phyloP scores from a whole-genome alignment of 2,888 invertebrate genomes.

The Agrilus mali region DNA sequence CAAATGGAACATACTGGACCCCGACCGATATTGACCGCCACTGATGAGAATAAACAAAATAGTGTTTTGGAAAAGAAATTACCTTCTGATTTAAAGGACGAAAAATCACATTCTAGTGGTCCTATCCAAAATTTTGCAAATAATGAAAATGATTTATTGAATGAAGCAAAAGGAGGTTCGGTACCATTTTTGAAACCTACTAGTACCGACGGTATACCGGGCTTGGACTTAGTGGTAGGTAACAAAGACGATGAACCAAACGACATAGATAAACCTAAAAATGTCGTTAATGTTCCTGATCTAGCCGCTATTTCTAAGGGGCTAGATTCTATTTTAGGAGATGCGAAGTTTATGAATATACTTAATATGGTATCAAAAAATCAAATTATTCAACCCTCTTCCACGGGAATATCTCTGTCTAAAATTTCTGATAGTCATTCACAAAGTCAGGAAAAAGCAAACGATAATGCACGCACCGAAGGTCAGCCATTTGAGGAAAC shows the following conservation, averaged over 20 bases:
- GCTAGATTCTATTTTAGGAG: slow-evolving; percentile 48
- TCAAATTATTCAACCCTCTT: slow-evolving; percentile 13
- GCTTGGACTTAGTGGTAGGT: slow-evolving; percentile 54
- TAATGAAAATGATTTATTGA: not conserved
- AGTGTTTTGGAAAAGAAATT: not conserved
- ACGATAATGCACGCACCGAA: too few relatives aligned
- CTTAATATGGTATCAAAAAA: slow-evolving; percentile 36
- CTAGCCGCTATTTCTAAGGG: slow-evolving; percentile 48
- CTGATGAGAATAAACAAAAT: too few relatives aligned
- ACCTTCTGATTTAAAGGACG: not conserved
- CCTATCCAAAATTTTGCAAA: not conserved
- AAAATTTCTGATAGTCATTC: too few relatives aligned
- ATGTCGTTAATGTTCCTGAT: slow-evolving; percentile 31
- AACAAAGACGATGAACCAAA: slow-evolving; percentile 21
- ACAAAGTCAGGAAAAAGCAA: too few relatives aligned
- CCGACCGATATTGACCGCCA: not conserved
- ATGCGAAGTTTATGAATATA: slow-evolving; percentile 49
- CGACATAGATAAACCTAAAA: slow-evolving; percentile 13
- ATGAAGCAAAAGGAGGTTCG: not conserved
- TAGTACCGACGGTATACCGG: slow-evolving; percentile 49
- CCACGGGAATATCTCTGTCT: too few relatives aligned
- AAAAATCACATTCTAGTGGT: too few relatives aligned
- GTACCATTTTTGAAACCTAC: slow-evolving; percentile 4
- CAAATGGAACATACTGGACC: slow-evolving; percentile 15
- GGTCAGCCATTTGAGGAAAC: too few relatives aligned